A percentile compares a stretch with the other conserved stretches of the same genome.
phyloP scores from a whole-genome alignment of 2,888 invertebrate species.

The Brachylomia viminalis region DNA sequence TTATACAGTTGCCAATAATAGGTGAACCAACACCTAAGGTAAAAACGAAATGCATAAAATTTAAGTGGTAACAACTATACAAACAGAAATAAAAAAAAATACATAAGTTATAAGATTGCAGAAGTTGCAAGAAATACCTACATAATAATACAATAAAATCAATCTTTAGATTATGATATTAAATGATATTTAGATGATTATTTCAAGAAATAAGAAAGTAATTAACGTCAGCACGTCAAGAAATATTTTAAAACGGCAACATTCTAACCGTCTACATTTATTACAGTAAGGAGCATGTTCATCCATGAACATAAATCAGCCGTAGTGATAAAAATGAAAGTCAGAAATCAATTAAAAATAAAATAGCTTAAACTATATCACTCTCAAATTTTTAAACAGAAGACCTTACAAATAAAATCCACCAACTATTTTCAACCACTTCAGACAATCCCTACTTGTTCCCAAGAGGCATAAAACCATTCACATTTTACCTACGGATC shows the following conservation, averaged over 20 bases:
- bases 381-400: constrained; percentile 2
- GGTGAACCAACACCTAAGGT: no score
- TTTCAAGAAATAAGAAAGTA: neutral
- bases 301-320: neutral
- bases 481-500: constrained; percentile 69
- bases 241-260: neutral
- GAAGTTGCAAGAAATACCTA: no score
- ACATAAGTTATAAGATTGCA: no score
- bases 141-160: no score
- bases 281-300: neutral
- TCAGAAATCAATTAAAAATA: no score
- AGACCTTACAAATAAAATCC: constrained; percentile 33
- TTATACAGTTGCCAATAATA: no score
- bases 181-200: no score
- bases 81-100: no score
- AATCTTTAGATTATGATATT: no score
- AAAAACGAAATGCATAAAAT: no score
- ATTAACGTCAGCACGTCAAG: neutral
- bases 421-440: constrained; percentile 67
- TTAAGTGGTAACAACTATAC: no score
- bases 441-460: constrained; percentile 74
- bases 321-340: neutral
- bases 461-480: constrained; percentile 71
- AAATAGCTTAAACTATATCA: neutral
- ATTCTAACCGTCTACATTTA: neutral